A percentile compares a stretch with the other conserved stretches of the same genome.
phyloP scores from a whole-genome alignment of 2,888 invertebrate genomes.

The Caenorhabditis drosophilae region DNA sequence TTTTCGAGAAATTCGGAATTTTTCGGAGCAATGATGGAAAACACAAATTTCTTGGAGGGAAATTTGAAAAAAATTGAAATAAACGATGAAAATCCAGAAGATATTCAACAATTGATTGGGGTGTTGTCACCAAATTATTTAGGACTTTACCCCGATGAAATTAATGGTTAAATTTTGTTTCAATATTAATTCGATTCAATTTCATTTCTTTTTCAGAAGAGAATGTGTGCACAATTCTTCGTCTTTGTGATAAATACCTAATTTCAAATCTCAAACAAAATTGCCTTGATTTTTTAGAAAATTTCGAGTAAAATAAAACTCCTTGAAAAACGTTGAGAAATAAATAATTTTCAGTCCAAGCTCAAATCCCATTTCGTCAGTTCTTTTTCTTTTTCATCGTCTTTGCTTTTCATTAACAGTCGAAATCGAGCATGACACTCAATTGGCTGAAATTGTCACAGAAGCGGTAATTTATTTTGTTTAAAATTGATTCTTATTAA shows the following conservation, averaged over 20 bases:
- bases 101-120: slow-evolving; percentile 20
- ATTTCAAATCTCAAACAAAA: slow-evolving; percentile 22
- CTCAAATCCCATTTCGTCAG: background rate
- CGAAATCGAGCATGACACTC: slow-evolving; percentile 17
- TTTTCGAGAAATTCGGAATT: slow-evolving; percentile 33
- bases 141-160: slow-evolving; percentile 25
- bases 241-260: slow-evolving; percentile 34
- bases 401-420: slow-evolving; percentile 19
- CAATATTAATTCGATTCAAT: background rate
- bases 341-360: slow-evolving; percentile 11
- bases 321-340: background rate
- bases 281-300: slow-evolving; percentile 25
- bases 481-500: background rate
- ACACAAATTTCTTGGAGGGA: slow-evolving; percentile 23
- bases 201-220: slow-evolving; percentile 15
- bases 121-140: slow-evolving; percentile 29
- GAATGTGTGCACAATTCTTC: slow-evolving; percentile 28
- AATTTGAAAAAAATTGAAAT: slow-evolving; percentile 11
- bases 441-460: slow-evolving; percentile 8
- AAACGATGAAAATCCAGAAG: slow-evolving; percentile 26
- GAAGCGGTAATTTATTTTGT: slow-evolving; percentile 11
- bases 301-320: slow-evolving; percentile 13
- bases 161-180: slow-evolving; percentile 10
- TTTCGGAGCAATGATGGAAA: slow-evolving; percentile 21
- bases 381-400: slow-evolving; percentile 20